Percentiles rank a stretch among this genome's conserved stretches.
Evolutionary conservation across 2,797 vertebrate genomes (phyloP).

Genomic region (Cossypha caffra): DNA sequence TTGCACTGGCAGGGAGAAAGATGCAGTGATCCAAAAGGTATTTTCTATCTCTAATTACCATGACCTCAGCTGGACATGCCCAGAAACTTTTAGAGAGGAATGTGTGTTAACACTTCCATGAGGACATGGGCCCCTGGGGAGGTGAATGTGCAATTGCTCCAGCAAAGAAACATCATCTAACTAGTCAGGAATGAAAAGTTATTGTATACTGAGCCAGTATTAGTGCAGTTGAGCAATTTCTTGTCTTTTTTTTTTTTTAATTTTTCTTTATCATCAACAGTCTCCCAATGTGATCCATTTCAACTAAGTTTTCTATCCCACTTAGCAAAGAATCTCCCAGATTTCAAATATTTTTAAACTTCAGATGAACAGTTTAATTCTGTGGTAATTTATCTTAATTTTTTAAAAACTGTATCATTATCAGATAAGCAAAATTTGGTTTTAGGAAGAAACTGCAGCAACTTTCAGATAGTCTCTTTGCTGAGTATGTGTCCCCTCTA

Average conservation of each 20-base stretch:
- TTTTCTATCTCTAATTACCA: neutral
- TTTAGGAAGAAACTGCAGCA: neutral
- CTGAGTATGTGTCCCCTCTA: neutral
- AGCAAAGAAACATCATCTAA: constrained; percentile 1
- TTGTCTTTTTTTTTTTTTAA: neutral
- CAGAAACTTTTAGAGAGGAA: neutral
- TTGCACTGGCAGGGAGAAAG: neutral
- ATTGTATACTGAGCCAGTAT: neutral
- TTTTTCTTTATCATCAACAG: neutral
- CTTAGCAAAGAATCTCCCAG: neutral
- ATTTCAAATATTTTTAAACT: neutral
- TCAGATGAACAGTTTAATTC: neutral
- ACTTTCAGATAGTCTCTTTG: neutral
- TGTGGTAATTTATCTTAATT: neutral
- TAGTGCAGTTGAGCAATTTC: neutral
- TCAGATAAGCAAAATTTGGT: neutral
- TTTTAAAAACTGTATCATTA: neutral
- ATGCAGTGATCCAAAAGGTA: neutral
- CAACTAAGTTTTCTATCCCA: neutral
- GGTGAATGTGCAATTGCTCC: neutral
- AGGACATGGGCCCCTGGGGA: neutral
- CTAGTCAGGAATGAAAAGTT: neutral
- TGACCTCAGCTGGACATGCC: neutral
- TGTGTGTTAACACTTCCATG: neutral
- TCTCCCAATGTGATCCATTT: neutral